Evolutionary conservation across 1,140 invertebrate genomes (phyloP).

Genomic region (Macrotrachela quadricornifera): DNA sequence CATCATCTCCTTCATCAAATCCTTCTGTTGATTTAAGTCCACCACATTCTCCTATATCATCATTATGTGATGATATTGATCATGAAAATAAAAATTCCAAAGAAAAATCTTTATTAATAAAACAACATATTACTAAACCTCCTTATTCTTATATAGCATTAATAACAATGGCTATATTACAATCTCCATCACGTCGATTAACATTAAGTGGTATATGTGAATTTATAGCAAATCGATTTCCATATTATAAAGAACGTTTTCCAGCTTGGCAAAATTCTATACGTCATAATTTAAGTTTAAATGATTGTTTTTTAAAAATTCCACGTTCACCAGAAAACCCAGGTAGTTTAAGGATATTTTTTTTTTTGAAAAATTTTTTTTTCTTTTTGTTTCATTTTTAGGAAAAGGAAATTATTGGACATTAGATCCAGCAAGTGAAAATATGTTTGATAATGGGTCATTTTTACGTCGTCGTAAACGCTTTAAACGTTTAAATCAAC

Average conservation of each 20-base stretch:
- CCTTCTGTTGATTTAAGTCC: too few species aligned
- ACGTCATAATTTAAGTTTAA: slow-evolving; percentile 81
- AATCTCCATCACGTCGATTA: slow-evolving; percentile 83
- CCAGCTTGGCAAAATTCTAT: slow-evolving; percentile 57
- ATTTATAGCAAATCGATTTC: slow-evolving; percentile 89
- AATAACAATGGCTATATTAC: slow-evolving; percentile 90
- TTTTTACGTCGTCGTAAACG: slow-evolving; percentile 78
- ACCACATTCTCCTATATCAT: too few species aligned
- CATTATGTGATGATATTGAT: too few species aligned
- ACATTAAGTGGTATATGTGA: slow-evolving; percentile 93
- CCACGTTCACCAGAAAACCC: slow-evolving; percentile 90
- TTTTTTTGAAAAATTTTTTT: too few species aligned
- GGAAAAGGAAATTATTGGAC: slow-evolving; percentile 95
- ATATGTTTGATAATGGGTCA: slow-evolving; percentile 98
- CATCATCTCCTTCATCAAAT: too few species aligned
- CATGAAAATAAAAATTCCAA: too few species aligned
- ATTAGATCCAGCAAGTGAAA: slow-evolving; percentile 76
- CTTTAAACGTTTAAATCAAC: slow-evolving; percentile 46
- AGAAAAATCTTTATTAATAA: too few species aligned
- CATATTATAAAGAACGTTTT: slow-evolving; percentile 28
- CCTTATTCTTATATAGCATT: slow-evolving; percentile 92
- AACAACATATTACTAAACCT: slow-evolving; percentile 47
- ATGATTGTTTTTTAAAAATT: slow-evolving; percentile 98
- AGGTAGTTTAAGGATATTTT: too few species aligned
- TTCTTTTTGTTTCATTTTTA: too few species aligned